phyloP scores from a whole-genome alignment of 1,140 invertebrate species.

The Cryptotermes secundus region DNA sequence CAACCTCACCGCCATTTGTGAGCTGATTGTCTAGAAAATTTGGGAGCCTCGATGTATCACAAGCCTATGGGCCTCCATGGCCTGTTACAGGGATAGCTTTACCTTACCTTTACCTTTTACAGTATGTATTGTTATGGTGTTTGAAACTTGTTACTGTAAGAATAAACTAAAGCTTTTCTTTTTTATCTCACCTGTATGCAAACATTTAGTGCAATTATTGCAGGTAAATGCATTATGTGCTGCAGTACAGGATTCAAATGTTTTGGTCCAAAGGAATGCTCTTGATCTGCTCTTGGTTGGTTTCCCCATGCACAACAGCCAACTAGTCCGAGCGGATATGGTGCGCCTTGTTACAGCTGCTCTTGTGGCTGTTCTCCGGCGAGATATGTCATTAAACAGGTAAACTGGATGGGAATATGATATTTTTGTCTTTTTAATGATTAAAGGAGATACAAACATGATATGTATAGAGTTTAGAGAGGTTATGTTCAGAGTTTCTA shows the following conservation, averaged over 20 bases:
- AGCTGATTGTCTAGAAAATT: too few relatives aligned
- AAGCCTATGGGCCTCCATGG: too few relatives aligned
- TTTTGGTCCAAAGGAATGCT: slow-evolving; percentile 84
- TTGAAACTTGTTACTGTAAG: too few relatives aligned
- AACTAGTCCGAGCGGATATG: slow-evolving; percentile 73
- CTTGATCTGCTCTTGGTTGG: slow-evolving; percentile 82
- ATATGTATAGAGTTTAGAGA: not conserved
- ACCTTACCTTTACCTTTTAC: too few relatives aligned
- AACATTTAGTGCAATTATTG: slow-evolving; percentile 28
- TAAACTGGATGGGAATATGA: slow-evolving; percentile 41
- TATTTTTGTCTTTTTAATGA: not conserved
- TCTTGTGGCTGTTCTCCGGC: slow-evolving; percentile 77
- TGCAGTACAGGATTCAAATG: slow-evolving; percentile 76
- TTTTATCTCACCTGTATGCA: too few relatives aligned
- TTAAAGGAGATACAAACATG: not conserved
- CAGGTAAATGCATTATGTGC: slow-evolving; percentile 67
- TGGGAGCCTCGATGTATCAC: too few relatives aligned
- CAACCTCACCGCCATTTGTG: too few relatives aligned
- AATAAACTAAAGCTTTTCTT: too few relatives aligned
- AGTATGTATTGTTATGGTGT: too few relatives aligned
- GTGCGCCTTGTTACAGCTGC: slow-evolving; percentile 76
- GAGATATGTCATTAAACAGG: slow-evolving; percentile 92
- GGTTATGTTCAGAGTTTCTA: too few relatives aligned
- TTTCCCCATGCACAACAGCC: slow-evolving; percentile 83
- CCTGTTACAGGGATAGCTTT: too few relatives aligned